phyloP scores from a whole-genome alignment of 2,888 invertebrate genomes.

The Orthosia incerta region DNA sequence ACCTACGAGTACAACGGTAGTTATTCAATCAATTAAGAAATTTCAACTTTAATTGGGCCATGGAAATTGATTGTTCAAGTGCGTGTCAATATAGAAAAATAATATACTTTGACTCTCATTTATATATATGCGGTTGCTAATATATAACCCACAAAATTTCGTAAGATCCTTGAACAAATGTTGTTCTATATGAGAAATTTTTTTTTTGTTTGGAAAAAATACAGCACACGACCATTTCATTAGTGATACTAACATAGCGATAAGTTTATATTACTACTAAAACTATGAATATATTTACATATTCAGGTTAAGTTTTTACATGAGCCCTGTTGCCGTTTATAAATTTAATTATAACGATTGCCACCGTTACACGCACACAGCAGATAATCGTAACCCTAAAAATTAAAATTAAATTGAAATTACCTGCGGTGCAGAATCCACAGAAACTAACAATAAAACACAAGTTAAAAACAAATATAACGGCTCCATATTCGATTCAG shows the following conservation, averaged over 20 bases:
- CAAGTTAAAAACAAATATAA: conserved; percentile 70
- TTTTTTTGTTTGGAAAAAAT: neutral
- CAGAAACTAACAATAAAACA: conserved; percentile 65
- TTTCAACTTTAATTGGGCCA: neutral
- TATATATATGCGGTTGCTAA: neutral
- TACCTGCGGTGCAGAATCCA: conserved; percentile 76
- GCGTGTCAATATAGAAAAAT: neutral
- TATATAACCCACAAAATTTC: neutral
- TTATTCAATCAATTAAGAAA: conserved; percentile 1
- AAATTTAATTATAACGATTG: too few species aligned
- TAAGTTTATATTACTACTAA: too few species aligned
- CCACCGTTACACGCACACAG: neutral
- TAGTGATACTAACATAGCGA: too few species aligned
- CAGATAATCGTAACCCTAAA: neutral
- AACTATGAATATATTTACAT: too few species aligned
- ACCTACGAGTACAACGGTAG: too few species aligned
- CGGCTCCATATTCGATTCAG: conserved; percentile 48
- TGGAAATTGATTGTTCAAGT: neutral
- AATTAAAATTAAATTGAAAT: conserved; percentile 20
- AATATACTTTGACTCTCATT: neutral
- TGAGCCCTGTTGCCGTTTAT: too few species aligned
- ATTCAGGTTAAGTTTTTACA: too few species aligned
- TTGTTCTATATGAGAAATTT: neutral
- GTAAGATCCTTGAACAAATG: neutral
- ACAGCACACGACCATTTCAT: neutral